Percentiles rank a stretch among this genome's conserved stretches.
Conservation (phyloP, 2,888 invertebrate species). For the Tenthredo livida region DNA sequence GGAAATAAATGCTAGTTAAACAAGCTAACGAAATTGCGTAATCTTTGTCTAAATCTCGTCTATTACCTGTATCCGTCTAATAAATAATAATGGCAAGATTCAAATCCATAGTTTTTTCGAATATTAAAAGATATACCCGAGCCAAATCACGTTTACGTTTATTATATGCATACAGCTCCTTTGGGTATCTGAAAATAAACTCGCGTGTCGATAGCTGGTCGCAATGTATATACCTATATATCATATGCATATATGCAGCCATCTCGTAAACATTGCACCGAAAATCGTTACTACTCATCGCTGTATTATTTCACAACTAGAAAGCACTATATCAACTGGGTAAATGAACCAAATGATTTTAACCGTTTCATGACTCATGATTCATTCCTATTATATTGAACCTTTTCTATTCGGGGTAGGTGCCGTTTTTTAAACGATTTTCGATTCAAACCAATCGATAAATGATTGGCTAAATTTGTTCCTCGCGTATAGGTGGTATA, state of each 20-base stretch:
- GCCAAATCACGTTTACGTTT: conserved; percentile 31
- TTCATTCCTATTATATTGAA: not conserved
- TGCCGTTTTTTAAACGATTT: not conserved
- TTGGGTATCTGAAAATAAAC: conserved; percentile 32
- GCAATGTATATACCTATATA: not conserved
- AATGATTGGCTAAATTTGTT: not conserved
- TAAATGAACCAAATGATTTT: conserved; percentile 17
- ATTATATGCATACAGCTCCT: not conserved
- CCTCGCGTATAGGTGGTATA: conserved; percentile 10
- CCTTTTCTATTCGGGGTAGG: not conserved
- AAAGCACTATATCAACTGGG: not conserved
- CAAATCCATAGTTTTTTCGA: not conserved
- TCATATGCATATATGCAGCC: not conserved
- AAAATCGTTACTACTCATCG: conserved; percentile 19
- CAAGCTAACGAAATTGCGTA: not conserved
- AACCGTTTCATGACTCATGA: conserved; percentile 10
- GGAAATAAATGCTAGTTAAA: not conserved
- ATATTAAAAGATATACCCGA: not conserved
- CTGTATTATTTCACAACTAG: not conserved
- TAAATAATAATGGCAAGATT: conserved; percentile 13
- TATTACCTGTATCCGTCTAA: not conserved
- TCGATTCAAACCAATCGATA: not conserved
- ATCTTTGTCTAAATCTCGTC: not conserved
- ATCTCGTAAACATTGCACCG: conserved; percentile 19
- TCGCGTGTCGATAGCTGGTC: conserved; percentile 18